Base-by-base conservation (phyloP, 2,797 vertebrate species). In the Pangasius macronema region DNA sequence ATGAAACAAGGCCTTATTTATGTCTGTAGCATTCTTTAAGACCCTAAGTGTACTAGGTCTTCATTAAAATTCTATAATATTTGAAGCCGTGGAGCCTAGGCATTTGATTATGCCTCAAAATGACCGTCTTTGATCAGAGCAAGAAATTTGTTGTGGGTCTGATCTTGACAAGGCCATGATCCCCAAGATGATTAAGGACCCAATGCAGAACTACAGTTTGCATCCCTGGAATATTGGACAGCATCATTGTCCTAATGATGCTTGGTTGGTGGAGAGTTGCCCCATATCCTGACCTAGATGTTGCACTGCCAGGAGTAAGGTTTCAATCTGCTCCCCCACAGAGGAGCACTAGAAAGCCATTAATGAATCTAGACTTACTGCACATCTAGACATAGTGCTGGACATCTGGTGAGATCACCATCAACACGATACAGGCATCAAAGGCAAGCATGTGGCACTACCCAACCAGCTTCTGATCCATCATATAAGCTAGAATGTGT, bases 1-100 rank as follows among this genome's bases (percentile, higher is more conserved):
- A 86, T 83, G 55, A 83, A 65, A 82, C 39, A 67, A 87, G 80
- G 33, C 67, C 59, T 87, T 87, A 88, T 88, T 81, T 76, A 81
- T 83, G 27, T 51, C 36, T 75, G 84, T 76, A 36, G 30, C 30
- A 68, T 68, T 20, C 30, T 68, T 65, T 13, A n/a, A 65, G 63
- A 27, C 9, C 8, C 8, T 27, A 27, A 27, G 61, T 30, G 27
- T 14, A 65, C 27, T 13, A 14, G 61, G n/a, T 4, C 61, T 65
- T 65, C 27, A 30, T 65, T 68, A 33, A 68, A 68, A 68, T 18
- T 36, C 2, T 30, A 30, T 30, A 65, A 65, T 11, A 65, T 11
- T 65, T 65, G n/a, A 30, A 30, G 3, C 27, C 11, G 1, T 30
- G 63, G 24, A 61, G 59, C 24, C 24, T 61, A 61, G 59, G 59